Evolutionary conservation across 2,797 vertebrate species (phyloP).

Genomic region (Melanotaenia maccullochi): DNA sequence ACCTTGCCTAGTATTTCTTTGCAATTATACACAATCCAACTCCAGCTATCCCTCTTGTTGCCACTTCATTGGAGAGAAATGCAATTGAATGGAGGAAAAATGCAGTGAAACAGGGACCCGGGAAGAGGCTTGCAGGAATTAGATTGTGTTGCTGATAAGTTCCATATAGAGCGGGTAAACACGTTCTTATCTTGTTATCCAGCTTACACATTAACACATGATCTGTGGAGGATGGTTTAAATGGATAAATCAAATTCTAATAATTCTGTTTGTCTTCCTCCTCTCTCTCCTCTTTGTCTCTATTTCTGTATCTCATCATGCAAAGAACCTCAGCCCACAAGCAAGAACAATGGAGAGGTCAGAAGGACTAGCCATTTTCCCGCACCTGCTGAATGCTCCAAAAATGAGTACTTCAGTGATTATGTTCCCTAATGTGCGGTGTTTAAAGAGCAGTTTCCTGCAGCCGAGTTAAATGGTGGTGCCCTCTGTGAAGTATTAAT

Average conservation of each 20-base stretch:
- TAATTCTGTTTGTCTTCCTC: slow-evolving; percentile 70
- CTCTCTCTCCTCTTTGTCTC: slow-evolving; percentile 70
- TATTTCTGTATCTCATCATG: slow-evolving; percentile 60
- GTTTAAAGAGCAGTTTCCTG: slow-evolving; percentile 75
- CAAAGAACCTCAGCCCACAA: slow-evolving; percentile 41
- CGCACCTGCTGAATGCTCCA: slow-evolving; percentile 68
- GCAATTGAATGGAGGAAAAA: slow-evolving; percentile 63
- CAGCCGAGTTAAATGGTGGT: slow-evolving; percentile 73
- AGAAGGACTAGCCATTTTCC: slow-evolving; percentile 67
- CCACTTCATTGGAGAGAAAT: slow-evolving; percentile 64
- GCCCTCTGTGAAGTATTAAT: slow-evolving; percentile 80
- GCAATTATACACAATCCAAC: slow-evolving; percentile 60
- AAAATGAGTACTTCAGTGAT: slow-evolving; percentile 70
- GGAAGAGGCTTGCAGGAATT: slow-evolving; percentile 79
- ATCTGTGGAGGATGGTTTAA: slow-evolving; percentile 67
- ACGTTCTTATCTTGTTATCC: slow-evolving; percentile 84
- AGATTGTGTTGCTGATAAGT: slow-evolving; percentile 80
- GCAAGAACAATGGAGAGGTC: slow-evolving; percentile 70
- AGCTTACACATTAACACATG: slow-evolving; percentile 80
- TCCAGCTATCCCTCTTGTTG: slow-evolving; percentile 50
- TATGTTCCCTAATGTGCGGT: slow-evolving; percentile 68
- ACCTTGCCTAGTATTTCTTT: slow-evolving; percentile 58
- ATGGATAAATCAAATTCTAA: slow-evolving; percentile 74
- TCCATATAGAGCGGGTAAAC: slow-evolving; percentile 80
- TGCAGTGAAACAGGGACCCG: slow-evolving; percentile 56